phyloP scores from a whole-genome alignment of 2,113 vertebrate species.

The Dasyurus viverrinus region DNA sequence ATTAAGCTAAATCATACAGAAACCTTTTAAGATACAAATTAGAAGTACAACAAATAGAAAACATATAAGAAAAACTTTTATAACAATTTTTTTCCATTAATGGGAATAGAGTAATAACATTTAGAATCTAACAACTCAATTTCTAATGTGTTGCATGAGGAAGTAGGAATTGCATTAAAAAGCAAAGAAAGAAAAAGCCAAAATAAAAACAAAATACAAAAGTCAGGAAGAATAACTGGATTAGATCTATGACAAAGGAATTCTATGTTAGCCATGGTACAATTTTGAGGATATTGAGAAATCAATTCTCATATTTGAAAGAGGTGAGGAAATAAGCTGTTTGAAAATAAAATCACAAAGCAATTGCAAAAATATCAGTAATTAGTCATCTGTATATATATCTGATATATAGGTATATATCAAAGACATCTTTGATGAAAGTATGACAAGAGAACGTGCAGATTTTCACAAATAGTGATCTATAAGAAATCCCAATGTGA shows the following conservation, averaged over 20 bases:
- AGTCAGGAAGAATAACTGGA: neutral
- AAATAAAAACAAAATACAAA: neutral
- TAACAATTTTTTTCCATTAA: neutral
- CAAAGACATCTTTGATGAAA: neutral
- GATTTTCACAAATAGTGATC: neutral
- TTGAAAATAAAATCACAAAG: neutral
- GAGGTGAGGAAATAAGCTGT: neutral
- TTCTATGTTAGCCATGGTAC: neutral
- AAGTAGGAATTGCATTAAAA: neutral
- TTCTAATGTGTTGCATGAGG: neutral
- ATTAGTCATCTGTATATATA: neutral
- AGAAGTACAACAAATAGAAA: neutral
- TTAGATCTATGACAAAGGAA: neutral
- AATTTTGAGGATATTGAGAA: neutral
- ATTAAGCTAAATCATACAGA: neutral
- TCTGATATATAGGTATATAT: neutral
- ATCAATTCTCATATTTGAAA: neutral
- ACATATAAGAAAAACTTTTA: neutral
- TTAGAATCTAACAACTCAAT: neutral
- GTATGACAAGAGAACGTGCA: neutral
- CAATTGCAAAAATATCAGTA: neutral
- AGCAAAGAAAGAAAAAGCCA: neutral
- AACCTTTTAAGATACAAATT: neutral
- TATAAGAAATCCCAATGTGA: neutral
- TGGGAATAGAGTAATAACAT: neutral